These are phyloP conservation scores for Volucella inflata DNA, from an alignment of 2,888 invertebrate species.

Conservation along the genomic window DNA sequence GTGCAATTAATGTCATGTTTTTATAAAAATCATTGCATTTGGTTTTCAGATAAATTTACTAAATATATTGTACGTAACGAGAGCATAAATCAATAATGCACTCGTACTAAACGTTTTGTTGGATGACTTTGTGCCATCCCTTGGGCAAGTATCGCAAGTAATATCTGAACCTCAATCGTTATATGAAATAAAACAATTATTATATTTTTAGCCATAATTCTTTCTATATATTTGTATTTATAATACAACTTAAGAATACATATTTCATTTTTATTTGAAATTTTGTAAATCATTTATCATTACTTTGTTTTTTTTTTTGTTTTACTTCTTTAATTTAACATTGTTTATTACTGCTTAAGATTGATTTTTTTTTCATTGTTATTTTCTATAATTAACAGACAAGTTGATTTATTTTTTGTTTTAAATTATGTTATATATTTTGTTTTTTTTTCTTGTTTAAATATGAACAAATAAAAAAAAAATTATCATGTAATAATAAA, in stretches of 20 bases:
- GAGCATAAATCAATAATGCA: too few species aligned
- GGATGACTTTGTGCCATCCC: too few species aligned
- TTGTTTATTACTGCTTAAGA: constrained; percentile 69
- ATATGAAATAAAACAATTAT: constrained; percentile 25
- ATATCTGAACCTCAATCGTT: not conserved
- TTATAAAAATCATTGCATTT: too few species aligned
- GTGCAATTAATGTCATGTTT: too few species aligned
- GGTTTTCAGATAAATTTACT: too few species aligned
- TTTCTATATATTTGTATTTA: constrained; percentile 76
- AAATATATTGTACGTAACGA: too few species aligned
- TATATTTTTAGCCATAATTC: constrained; percentile 72
- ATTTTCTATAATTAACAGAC: constrained; percentile 74
- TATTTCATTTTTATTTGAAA: constrained; percentile 64
- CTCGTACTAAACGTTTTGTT: too few species aligned
- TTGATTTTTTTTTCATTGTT: constrained; percentile 69
- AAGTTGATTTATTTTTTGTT: constrained; percentile 57
- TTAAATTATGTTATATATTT: constrained; percentile 62
- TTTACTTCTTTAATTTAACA: constrained; percentile 46
- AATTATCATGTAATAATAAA: constrained; percentile 65
- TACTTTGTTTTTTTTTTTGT: constrained; percentile 5
- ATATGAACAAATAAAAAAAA: constrained; percentile 68
- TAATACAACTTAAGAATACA: constrained; percentile 75
- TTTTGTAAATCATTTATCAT: constrained; percentile 71
- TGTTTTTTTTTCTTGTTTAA: too few species aligned
- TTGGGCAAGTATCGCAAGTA: too few species aligned